Base-by-base conservation (phyloP, 2,888 invertebrate genomes). In the Euplagia quadripunctaria region DNA sequence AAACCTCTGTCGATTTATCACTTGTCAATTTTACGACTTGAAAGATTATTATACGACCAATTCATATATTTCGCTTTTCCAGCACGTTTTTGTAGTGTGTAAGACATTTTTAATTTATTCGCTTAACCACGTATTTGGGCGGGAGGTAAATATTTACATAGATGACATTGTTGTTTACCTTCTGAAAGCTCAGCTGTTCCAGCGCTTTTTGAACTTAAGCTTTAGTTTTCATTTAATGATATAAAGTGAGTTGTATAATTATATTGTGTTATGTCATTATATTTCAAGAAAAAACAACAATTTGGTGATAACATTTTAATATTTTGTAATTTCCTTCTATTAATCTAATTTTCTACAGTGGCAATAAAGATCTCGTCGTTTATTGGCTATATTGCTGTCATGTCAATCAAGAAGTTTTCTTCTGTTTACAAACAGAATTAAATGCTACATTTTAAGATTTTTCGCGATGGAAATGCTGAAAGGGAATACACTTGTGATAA, bases 91-190 rank as follows among this genome's bases (percentile, higher is more conserved):
- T 41, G 12, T 12, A 55, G n/a, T 6, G 58, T 7, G 49, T 20
- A 55, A 68, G 61, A 64, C 46, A 82, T 82, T 82, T 82, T 86
- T 69, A 81, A 82, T 87, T 88, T 87, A 71, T 80, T 76, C 86
- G 91, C 73, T 55, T 91, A 80, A 77, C 80, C 86, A 84, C 72
- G 77, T 84, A 87, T 87, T 78, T 85, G 81, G 84, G 83, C 79
- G 85, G 80, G 74, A 87, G 81, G 88, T 86, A 88, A 90, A 90
- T 90, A 91, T 91, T 92, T 89, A 88, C 82, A 85, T 83, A 85
- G 89, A 88, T 88, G 87, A 80, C 79, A 79, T 78, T 73, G 73
- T 70, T 77, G 55, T 74, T 64, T 64, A 73, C 67, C 61, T 61
- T 72, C 55, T 63, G 74, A 73, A 78, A 81, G 31, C 58, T 72